Base-by-base conservation (phyloP, 2,888 invertebrate genomes). In the Eucriotettix oculatus region DNA sequence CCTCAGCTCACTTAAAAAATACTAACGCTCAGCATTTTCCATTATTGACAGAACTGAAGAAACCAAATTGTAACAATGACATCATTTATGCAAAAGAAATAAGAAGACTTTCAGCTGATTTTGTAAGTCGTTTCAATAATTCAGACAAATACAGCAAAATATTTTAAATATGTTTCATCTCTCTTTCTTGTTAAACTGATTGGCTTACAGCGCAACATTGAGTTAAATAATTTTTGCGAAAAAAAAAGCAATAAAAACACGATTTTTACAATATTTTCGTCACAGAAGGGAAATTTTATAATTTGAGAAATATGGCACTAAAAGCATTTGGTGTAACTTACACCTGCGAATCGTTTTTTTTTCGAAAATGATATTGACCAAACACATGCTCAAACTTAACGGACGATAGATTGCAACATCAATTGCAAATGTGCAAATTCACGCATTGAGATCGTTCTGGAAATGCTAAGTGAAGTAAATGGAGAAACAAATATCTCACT, bases 401-500 rank as follows among this genome's bases (percentile, higher is more conserved):
- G 59, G 58, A 61, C 62, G 58, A 16, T 57, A 59, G 58, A 42
- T 59, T 62, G 59, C 63, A 62, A 63, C 63, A 63, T n/a, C 61
- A 63, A 63, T 55, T 62, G 61, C 61, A 58, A 62, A n/a, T 62
- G 58, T 63, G 60, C 63, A 63, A 60, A 61, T 61, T 62, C 61
- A 54, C 59, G 60, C 43, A 63, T 62, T 61, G 61, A 63, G 56
- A 44, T 44, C 44, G 44, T 11, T 44, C 14, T 44, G 44, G 44
- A 44, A 44, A 44, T 14, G 44, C 10, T 60, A 60, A 57, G 57
- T 57, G 57, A 60, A 60, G 57, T n/a, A 29, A 60, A 42, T 58
- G 44, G 58, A 60, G 60, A 58, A 60, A 52, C 60, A 60, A 60
- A 60, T 58, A 60, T 60, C 58, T 14, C 58, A 60, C 58, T 60